phyloP scores from a whole-genome alignment of 2,113 vertebrate genomes.

The Dromaius novaehollandiae region DNA sequence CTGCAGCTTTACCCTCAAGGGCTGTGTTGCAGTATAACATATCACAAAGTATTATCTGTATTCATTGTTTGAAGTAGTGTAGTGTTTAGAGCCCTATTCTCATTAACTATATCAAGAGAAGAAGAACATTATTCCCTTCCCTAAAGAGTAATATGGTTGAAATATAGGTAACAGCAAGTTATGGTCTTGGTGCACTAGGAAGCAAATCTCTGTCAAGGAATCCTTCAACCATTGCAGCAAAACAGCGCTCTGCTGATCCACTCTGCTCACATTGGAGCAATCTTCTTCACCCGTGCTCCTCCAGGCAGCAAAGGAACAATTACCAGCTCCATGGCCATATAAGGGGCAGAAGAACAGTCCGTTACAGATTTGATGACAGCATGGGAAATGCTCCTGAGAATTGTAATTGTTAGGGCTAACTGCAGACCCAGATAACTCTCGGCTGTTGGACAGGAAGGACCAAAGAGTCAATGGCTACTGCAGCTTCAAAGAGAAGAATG shows the following conservation, averaged over 20 bases:
- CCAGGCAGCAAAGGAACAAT: not conserved
- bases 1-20: not conserved
- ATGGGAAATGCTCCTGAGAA: slow-evolving; percentile 1
- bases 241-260: not conserved
- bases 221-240: not conserved
- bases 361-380: slow-evolving; percentile 42
- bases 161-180: not conserved
- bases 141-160: not conserved
- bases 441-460: not conserved
- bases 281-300: not conserved
- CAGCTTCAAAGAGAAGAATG: slow-evolving; percentile 30
- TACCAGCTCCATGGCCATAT: not conserved
- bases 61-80: not conserved
- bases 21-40: not conserved
- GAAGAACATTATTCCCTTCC: not conserved
- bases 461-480: not conserved
- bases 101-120: not conserved
- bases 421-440: not conserved
- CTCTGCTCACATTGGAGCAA: not conserved
- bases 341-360: not conserved
- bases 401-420: not conserved
- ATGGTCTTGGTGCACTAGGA: not conserved
- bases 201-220: not conserved
- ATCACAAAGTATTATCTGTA: not conserved
- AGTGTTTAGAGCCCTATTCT: not conserved